These are phyloP conservation scores for Tenthredo notha DNA, from an alignment of 2,888 invertebrate species.

Conservation along the genomic window DNA sequence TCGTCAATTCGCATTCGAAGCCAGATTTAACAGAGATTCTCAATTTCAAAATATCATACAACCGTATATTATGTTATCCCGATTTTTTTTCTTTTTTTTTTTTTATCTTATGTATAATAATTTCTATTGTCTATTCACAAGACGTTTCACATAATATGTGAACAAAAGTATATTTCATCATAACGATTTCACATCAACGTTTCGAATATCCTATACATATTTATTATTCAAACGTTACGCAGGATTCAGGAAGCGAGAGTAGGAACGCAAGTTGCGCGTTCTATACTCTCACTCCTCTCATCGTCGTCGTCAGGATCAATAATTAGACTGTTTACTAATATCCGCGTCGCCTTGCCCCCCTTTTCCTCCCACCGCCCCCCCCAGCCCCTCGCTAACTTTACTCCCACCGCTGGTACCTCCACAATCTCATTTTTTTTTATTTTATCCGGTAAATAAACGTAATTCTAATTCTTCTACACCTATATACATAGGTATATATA, in stretches of 20 bases:
- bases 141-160: background rate
- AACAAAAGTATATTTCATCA: background rate
- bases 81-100: background rate
- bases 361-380: too few species aligned
- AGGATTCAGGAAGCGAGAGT: background rate
- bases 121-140: background rate
- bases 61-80: background rate
- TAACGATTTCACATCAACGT: background rate
- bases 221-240: background rate
- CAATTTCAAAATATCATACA: slow-evolving; percentile 32
- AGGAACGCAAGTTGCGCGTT: background rate
- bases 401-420: background rate
- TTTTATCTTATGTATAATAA: background rate
- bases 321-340: slow-evolving; percentile 33
- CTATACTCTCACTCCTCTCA: background rate
- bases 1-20: slow-evolving; percentile 68
- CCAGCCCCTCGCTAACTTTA: background rate
- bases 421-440: background rate
- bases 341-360: slow-evolving; percentile 17
- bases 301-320: slow-evolving; percentile 22
- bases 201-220: background rate
- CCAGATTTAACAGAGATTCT: slow-evolving; percentile 62
- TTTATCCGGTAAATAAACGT: background rate
- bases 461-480: background rate
- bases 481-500: background rate